Percentiles rank a stretch among this genome's conserved stretches.
These are phyloP conservation scores for Brotula barbata DNA, from an alignment of 2,797 vertebrate species.

Conservation along the genomic window DNA sequence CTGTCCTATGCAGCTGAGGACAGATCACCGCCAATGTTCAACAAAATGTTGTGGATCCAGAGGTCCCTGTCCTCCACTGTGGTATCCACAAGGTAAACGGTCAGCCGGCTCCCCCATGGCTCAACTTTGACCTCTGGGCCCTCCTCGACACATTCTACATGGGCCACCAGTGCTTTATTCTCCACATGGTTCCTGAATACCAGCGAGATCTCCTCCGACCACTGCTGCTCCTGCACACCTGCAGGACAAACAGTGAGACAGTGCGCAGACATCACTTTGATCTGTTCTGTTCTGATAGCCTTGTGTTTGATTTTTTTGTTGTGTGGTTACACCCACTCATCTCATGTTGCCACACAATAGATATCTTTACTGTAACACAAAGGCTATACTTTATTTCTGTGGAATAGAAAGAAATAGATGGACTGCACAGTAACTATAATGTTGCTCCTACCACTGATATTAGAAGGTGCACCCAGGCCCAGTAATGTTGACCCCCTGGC, in stretches of 20 bases:
- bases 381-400: no score
- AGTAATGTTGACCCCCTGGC: no score
- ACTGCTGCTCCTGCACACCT: slow-evolving; percentile 79
- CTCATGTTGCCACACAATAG: no score
- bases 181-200: slow-evolving; percentile 94
- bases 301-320: no score
- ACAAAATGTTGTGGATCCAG: slow-evolving; percentile 94
- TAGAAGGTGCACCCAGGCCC: no score
- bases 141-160: slow-evolving; percentile 83
- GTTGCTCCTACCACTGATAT: no score
- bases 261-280: no score
- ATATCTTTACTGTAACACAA: no score
- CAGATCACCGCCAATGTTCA: slow-evolving; percentile 75
- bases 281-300: no score
- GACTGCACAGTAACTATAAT: no score
- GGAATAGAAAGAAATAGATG: no score
- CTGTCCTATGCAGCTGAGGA: slow-evolving; percentile 36
- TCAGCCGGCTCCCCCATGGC: slow-evolving; percentile 82
- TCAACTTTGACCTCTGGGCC: slow-evolving; percentile 57
- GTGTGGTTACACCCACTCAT: no score
- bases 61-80: slow-evolving; percentile 82
- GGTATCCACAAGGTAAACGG: slow-evolving; percentile 92
- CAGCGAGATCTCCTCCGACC: slow-evolving; percentile 91
- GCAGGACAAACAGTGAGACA: background rate
- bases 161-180: slow-evolving; percentile 88